These are phyloP conservation scores for Scaptodrosophila lebanonensis DNA, from an alignment of 1,140 invertebrate species.

Conservation along the genomic window DNA sequence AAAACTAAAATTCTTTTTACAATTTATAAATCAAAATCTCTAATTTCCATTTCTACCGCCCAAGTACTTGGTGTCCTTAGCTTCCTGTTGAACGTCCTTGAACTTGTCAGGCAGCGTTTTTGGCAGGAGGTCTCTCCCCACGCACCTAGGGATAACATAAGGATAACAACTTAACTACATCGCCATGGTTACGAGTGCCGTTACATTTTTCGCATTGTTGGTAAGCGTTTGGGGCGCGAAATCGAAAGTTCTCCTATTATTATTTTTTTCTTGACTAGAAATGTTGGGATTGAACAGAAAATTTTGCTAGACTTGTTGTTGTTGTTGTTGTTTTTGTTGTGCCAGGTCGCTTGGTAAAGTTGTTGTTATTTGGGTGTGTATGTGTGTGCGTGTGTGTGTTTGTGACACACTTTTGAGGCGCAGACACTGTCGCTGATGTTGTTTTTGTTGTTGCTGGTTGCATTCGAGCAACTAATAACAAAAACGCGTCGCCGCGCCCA, in stretches of 20 bases:
- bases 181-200: slow-evolving; percentile 44
- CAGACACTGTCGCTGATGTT: too few species aligned
- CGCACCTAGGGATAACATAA: slow-evolving; percentile 23
- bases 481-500: slow-evolving; percentile 29
- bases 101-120: slow-evolving; percentile 45
- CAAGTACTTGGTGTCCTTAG: slow-evolving; percentile 8
- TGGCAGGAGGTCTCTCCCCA: too few species aligned
- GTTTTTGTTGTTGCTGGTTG: slow-evolving; percentile 34
- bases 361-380: too few species aligned
- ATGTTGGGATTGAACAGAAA: slow-evolving; percentile 2
- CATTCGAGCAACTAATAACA: slow-evolving; percentile 34
- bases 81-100: slow-evolving; percentile 57
- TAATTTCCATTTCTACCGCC: too few species aligned
- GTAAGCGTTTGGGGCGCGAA: slow-evolving; percentile 30
- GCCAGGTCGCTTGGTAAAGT: too few species aligned
- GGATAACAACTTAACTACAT: slow-evolving; percentile 57
- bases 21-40: too few species aligned
- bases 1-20: background rate
- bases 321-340: slow-evolving; percentile 27
- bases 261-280: slow-evolving; percentile 12
- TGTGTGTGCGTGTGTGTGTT: slow-evolving; percentile 29
- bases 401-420: slow-evolving; percentile 60
- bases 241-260: slow-evolving; percentile 31
- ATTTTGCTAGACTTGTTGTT: slow-evolving; percentile 30
- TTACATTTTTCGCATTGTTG: slow-evolving; percentile 22